phyloP scores from a whole-genome alignment of 2,797 vertebrate genomes.

The Rhinoraja longicauda region DNA sequence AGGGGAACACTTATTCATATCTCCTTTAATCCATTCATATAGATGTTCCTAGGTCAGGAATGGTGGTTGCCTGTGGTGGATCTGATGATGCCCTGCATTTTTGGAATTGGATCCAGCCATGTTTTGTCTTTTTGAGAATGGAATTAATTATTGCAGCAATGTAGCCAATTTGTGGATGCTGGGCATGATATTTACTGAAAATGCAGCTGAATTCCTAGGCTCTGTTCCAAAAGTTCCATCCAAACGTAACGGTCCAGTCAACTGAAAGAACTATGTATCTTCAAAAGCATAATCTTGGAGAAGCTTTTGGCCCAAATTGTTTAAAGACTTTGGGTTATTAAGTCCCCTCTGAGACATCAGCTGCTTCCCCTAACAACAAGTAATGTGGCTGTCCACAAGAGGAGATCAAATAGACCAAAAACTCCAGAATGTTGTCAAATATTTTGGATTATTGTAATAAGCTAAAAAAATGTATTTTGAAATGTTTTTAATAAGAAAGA shows the following conservation, averaged over 20 bases:
- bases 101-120: neutral
- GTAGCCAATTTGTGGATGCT: neutral
- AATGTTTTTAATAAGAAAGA: neutral
- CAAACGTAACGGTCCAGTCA: slow-evolving; percentile 21
- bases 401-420: slow-evolving; percentile 16
- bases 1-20: neutral
- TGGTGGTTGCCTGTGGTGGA: neutral
- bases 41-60: neutral
- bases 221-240: slow-evolving; percentile 17
- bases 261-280: slow-evolving; percentile 5
- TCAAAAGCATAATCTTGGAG: slow-evolving; percentile 20
- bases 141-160: slow-evolving; percentile 4
- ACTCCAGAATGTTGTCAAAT: slow-evolving; percentile 23
- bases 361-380: slow-evolving; percentile 26
- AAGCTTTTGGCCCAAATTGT: neutral
- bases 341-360: slow-evolving; percentile 1
- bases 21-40: neutral
- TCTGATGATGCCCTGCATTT: neutral
- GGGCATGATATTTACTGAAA: slow-evolving; percentile 23
- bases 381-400: slow-evolving; percentile 13
- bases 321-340: neutral
- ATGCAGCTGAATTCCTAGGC: slow-evolving; percentile 28
- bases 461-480: neutral
- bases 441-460: slow-evolving; percentile 1
- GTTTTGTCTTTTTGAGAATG: neutral